Conservation (phyloP, 1,140 invertebrate species). For the Drosophila persimilis region DNA sequence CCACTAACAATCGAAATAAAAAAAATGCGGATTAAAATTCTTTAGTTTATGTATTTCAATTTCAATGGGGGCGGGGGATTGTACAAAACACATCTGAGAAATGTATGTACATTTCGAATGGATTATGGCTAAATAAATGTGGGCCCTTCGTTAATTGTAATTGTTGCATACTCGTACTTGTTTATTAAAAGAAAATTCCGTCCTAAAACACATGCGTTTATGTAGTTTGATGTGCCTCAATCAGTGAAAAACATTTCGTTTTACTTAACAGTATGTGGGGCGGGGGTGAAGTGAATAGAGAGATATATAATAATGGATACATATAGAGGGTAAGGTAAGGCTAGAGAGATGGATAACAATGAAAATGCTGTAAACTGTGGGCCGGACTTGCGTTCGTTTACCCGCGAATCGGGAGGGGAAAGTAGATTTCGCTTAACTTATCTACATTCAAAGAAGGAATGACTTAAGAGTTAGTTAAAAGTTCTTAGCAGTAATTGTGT, state of each 20-base stretch:
- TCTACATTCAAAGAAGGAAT: conserved; percentile 69
- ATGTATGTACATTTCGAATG: too few species aligned
- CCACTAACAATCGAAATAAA: not conserved
- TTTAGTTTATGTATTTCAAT: conserved; percentile 46
- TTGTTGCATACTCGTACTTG: conserved; percentile 40
- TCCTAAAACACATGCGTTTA: conserved; percentile 31
- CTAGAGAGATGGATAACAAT: conserved; percentile 31
- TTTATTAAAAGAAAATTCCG: conserved; percentile 51
- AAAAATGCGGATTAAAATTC: conserved; percentile 22
- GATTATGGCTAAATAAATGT: conserved; percentile 19
- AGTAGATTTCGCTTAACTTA: conserved; percentile 62
- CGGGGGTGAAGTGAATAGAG: conserved; percentile 1
- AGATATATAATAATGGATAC: not conserved
- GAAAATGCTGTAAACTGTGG: conserved; percentile 9
- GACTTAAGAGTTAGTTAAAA: conserved; percentile 79
- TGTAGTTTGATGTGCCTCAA: conserved; percentile 29
- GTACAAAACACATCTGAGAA: conserved; percentile 28
- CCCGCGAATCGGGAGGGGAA: conserved; percentile 10
- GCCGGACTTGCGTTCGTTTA: conserved; percentile 8
- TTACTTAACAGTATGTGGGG: conserved; percentile 36
- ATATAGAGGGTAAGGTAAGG: not conserved
- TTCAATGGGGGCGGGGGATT: conserved; percentile 18
- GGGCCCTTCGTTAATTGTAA: conserved; percentile 28
- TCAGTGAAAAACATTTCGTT: conserved; percentile 33
- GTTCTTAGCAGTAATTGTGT: conserved; percentile 70